phyloP scores from a whole-genome alignment of 1,140 invertebrate genomes.

The Carcinoscorpius rotundicauda region DNA sequence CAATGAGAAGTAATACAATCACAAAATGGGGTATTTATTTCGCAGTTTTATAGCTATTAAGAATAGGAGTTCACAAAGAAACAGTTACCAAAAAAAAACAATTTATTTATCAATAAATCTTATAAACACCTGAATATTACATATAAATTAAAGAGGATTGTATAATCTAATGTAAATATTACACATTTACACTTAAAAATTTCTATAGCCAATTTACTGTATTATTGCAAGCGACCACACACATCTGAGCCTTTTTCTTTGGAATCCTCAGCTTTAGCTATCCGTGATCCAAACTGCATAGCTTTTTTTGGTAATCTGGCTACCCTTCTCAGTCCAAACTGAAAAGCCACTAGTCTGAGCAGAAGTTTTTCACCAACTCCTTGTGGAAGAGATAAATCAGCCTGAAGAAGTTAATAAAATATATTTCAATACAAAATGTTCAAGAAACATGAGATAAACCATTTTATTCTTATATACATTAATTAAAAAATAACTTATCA shows the following conservation, averaged over 20 bases:
- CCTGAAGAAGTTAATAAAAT: slow-evolving; percentile 53
- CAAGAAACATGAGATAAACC: neutral
- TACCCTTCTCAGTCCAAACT: slow-evolving; percentile 52
- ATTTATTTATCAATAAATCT: too few relatives aligned
- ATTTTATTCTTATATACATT: neutral
- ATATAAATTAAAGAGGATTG: too few relatives aligned
- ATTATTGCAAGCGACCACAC: slow-evolving; percentile 10
- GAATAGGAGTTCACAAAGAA: too few relatives aligned
- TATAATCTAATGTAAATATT: too few relatives aligned
- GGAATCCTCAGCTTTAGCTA: slow-evolving; percentile 62
- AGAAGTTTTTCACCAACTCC: slow-evolving; percentile 91
- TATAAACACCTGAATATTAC: too few relatives aligned
- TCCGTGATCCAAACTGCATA: slow-evolving; percentile 94
- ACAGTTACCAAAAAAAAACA: too few relatives aligned
- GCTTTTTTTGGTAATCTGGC: slow-evolving; percentile 73
- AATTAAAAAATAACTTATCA: neutral
- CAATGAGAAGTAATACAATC: too few relatives aligned
- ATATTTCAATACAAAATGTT: neutral
- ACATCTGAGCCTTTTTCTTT: slow-evolving; percentile 76
- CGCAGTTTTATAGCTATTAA: too few relatives aligned
- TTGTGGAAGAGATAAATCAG: slow-evolving; percentile 39
- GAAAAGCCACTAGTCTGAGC: slow-evolving; percentile 59
- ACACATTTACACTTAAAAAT: too few relatives aligned
- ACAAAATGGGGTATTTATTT: too few relatives aligned
- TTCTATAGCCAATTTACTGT: neutral